Conservation (phyloP, 1,140 invertebrate species). For the Archivesica marissinica region DNA sequence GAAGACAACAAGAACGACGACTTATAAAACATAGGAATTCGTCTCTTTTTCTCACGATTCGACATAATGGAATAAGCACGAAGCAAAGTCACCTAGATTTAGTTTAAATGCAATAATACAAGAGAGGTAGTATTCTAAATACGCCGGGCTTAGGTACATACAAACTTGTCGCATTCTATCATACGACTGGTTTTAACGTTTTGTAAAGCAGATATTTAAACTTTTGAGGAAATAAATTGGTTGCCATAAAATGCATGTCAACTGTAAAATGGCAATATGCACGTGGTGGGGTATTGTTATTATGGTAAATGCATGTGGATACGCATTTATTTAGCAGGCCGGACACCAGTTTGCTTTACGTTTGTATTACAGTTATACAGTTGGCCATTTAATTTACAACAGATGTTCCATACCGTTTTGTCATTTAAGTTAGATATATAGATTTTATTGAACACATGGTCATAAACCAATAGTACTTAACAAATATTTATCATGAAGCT, state of each 20-base stretch:
- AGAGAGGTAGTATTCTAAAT: neutral
- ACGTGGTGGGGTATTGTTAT: neutral
- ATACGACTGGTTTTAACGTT: neutral
- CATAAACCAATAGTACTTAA: no score
- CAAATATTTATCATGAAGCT: no score
- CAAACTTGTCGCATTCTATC: neutral
- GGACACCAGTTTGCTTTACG: neutral
- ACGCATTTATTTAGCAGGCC: neutral
- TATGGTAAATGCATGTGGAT: neutral
- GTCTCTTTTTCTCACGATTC: slow-evolving; percentile 4
- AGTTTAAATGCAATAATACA: slow-evolving; percentile 8
- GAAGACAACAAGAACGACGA: neutral
- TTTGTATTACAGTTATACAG: no score
- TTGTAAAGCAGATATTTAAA: neutral
- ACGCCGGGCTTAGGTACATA: neutral
- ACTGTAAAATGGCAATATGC: neutral
- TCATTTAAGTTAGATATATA: no score
- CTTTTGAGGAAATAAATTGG: neutral
- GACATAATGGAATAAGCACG: neutral
- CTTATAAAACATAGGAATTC: neutral
- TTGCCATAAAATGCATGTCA: slow-evolving; percentile 4
- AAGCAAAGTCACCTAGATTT: neutral
- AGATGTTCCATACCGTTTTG: no score
- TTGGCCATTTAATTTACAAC: no score
- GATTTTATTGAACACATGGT: no score